A percentile compares a stretch with the other conserved stretches of the same genome.
These are phyloP conservation scores for Agrochola circellaris DNA, from an alignment of 2,888 invertebrate species.

Conservation along the genomic window DNA sequence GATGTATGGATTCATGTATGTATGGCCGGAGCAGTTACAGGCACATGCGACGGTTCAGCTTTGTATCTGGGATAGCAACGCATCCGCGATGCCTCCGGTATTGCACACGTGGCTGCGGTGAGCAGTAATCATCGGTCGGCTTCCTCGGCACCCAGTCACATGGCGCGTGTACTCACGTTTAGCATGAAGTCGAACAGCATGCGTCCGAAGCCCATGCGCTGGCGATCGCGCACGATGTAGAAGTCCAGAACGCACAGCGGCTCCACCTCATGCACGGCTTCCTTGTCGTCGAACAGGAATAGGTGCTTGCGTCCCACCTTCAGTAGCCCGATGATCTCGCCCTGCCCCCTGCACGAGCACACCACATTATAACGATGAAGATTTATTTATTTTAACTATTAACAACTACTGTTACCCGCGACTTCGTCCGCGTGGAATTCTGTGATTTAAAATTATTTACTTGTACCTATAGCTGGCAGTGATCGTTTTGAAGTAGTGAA, in stretches of 20 bases:
- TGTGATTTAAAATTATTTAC: too few species aligned
- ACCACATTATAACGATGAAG: background rate
- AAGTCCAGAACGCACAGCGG: constrained; percentile 98
- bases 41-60: too few species aligned
- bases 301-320: constrained; percentile 97
- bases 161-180: constrained; percentile 87
- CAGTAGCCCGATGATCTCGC: constrained; percentile 94
- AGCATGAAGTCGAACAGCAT: constrained; percentile 97
- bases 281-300: constrained; percentile 94
- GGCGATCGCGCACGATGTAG: constrained; percentile 95
- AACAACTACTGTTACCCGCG: too few species aligned
- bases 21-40: too few species aligned
- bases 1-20: too few species aligned
- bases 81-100: background rate
- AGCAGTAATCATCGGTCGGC: background rate
- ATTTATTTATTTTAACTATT: too few species aligned
- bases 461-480: too few species aligned
- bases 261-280: constrained; percentile 94
- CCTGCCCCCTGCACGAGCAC: constrained; percentile 90
- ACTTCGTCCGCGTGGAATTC: too few species aligned
- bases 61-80: background rate
- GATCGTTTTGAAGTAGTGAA: too few species aligned
- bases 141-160: background rate
- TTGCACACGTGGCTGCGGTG: background rate
- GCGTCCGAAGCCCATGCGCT: constrained; percentile 96